Conservation (phyloP, 2,797 vertebrate genomes). For the Lacerta bilineata region DNA sequence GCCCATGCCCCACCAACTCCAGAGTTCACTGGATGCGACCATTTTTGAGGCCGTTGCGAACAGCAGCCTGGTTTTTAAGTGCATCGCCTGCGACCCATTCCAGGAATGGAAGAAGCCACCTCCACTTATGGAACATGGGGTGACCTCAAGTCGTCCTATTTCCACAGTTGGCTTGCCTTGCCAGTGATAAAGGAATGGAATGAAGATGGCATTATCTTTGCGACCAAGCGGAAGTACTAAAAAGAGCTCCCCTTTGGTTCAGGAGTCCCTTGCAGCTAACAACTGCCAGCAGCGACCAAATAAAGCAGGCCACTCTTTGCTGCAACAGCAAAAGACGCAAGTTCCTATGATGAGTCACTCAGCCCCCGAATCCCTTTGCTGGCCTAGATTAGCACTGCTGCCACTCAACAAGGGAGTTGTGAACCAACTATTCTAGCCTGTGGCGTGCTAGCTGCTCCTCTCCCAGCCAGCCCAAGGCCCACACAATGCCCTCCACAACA, state of each 20-base stretch:
- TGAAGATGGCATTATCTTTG: not conserved
- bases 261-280: constrained; percentile 60
- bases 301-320: constrained; percentile 66
- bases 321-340: constrained; percentile 27
- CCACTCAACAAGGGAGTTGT: constrained; percentile 55
- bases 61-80: too few species aligned
- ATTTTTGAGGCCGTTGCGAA: not conserved
- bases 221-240: not conserved
- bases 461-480: constrained; percentile 44
- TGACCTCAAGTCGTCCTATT: not conserved
- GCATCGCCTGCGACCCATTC: not conserved
- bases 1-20: not conserved
- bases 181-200: not conserved
- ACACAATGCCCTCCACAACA: not conserved
- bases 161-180: not conserved
- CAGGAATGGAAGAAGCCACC: not conserved
- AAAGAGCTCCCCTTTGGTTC: not conserved
- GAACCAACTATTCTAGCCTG: constrained; percentile 53
- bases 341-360: constrained; percentile 71
- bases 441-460: constrained; percentile 57
- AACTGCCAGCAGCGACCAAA: constrained; percentile 69
- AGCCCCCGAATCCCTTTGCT: constrained; percentile 67
- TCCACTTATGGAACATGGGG: not conserved
- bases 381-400: constrained; percentile 70
- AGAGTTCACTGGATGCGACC: not conserved